phyloP scores from a whole-genome alignment of 2,888 invertebrate genomes.

The Strigamia transsilvanica region DNA sequence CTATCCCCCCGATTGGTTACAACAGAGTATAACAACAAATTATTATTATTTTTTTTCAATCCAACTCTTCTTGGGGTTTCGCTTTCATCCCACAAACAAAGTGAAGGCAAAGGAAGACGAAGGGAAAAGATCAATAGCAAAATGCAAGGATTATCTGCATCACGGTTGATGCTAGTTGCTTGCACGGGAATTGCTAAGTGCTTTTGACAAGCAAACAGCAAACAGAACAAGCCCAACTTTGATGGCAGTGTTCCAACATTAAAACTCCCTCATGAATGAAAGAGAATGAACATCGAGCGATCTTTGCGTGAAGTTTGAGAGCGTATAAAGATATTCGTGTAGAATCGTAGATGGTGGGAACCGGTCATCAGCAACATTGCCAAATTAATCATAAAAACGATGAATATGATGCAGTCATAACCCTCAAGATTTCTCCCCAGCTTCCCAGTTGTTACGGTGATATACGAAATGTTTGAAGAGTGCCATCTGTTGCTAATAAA shows the following conservation, averaged over 20 bases:
- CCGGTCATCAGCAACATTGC: neutral
- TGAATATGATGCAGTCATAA: neutral
- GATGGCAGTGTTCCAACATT: slow-evolving; percentile 16
- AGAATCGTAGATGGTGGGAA: neutral
- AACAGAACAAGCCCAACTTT: slow-evolving; percentile 19
- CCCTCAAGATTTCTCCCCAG: too few relatives aligned
- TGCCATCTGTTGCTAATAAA: neutral
- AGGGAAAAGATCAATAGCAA: neutral
- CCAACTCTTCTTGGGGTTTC: neutral
- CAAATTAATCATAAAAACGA: neutral
- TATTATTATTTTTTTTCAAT: neutral
- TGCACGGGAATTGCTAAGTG: slow-evolving; percentile 21
- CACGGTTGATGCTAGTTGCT: neutral
- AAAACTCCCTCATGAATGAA: slow-evolving; percentile 28
- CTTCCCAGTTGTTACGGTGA: too few relatives aligned
- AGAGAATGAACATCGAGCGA: neutral
- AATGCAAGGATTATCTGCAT: slow-evolving; percentile 19
- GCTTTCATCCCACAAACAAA: slow-evolving; percentile 6
- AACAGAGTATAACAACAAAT: neutral
- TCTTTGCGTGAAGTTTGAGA: neutral
- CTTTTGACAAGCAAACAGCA: slow-evolving; percentile 27
- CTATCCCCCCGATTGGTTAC: neutral
- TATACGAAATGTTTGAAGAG: neutral
- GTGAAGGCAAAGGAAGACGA: neutral
- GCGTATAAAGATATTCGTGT: neutral